A percentile compares a stretch with the other conserved stretches of the same genome.
phyloP scores from a whole-genome alignment of 1,140 invertebrate genomes.

The Diorhabda sublineata region DNA sequence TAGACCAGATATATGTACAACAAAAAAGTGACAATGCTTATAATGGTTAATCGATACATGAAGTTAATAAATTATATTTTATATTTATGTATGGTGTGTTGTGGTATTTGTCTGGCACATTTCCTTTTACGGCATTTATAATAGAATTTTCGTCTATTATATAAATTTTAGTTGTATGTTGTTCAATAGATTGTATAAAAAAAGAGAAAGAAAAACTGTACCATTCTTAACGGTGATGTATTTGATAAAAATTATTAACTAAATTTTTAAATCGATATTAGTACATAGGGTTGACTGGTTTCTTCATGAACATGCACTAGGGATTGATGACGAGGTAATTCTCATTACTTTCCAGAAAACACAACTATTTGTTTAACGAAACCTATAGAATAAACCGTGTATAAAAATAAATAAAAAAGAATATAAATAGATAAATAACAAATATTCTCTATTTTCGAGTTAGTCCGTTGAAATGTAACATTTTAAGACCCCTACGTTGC shows the following conservation, averaged over 20 bases:
- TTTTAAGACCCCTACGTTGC: too few relatives aligned
- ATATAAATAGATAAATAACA: too few relatives aligned
- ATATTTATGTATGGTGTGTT: background rate
- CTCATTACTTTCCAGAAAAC: too few relatives aligned
- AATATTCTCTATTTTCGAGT: too few relatives aligned
- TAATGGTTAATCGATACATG: constrained; percentile 23
- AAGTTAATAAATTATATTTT: constrained; percentile 19
- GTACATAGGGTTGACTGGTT: too few relatives aligned
- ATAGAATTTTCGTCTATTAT: constrained; percentile 9
- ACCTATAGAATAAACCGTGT: too few relatives aligned
- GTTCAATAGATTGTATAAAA: background rate
- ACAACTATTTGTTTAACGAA: too few relatives aligned
- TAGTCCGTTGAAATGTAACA: too few relatives aligned
- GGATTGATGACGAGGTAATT: too few relatives aligned
- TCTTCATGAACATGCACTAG: too few relatives aligned
- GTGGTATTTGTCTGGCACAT: constrained; percentile 7
- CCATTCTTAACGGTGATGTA: background rate
- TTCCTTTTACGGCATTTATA: constrained; percentile 10
- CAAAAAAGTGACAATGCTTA: constrained; percentile 21
- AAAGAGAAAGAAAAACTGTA: constrained; percentile 1
- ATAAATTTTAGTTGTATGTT: constrained; percentile 5
- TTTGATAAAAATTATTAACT: background rate
- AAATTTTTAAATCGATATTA: background rate
- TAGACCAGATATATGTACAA: constrained; percentile 2
- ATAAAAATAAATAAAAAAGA: too few relatives aligned